Base-by-base conservation (phyloP, 2,797 vertebrate genomes). In the Numenius phaeopus region DNA sequence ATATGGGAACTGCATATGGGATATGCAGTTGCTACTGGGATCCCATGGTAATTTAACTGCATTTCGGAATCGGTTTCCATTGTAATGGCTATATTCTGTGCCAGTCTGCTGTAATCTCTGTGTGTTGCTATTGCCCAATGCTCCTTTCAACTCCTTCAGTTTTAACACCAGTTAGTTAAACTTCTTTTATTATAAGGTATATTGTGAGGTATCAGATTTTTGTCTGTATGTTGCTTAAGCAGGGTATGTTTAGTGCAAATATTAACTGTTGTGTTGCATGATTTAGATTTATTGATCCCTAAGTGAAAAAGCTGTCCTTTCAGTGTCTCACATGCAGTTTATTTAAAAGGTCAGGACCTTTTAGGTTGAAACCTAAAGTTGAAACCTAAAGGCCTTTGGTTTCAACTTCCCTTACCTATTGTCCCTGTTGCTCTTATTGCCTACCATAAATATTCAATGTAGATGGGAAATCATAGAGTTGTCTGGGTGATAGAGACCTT, bases 71-170 rank as follows among this genome's bases (percentile, higher is more conserved):
- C 50, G 4, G 39, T 84, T 95, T 76, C 83, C 59, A 34, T 50
- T 0, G 0, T 47, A 55, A 34, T 29, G 52, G 21, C 57, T 37
- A 1, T 49, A 9, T 57, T 82, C 69, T 49, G 7, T 42, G 14
- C 0, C 0, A 72, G 11, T n/a, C 87, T 88, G 61, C 82, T 78
- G 52, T 49, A 57, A 85, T 59, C 32, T 55, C 58, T 55, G 34
- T 2, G 0, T 12, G 8, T 46, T 67, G 26, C 5, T 71, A 27
- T 73, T 87, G 72, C 69, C 42, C 71, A 83, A 30, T 46, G 40
- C 8, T 47, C 29, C 76, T 88, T 70, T 85, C 71, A 80, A 80
- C 79, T 82, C 76, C 22, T 71, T n/a, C 52, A 44, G 30, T 7
- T 73, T 87, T 54, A 44, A 54, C 46, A 50, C 14, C 42, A 50